phyloP scores from a whole-genome alignment of 2,888 invertebrate species.

The Tipula unca region DNA sequence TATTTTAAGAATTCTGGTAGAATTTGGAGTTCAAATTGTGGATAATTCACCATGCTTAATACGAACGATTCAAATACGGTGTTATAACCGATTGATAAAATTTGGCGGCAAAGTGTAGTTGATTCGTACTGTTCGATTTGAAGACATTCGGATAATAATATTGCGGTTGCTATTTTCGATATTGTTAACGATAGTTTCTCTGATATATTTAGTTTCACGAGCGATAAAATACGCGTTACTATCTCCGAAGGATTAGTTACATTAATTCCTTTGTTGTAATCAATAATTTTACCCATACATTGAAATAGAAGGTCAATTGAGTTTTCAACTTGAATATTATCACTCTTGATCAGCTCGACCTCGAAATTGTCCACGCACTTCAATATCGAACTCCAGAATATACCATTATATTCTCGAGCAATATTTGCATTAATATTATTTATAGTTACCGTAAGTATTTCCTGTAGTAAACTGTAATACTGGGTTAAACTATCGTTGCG shows the following conservation, averaged over 20 bases:
- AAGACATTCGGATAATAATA: slow-evolving; percentile 53
- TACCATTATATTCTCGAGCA: slow-evolving; percentile 51
- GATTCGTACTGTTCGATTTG: slow-evolving; percentile 65
- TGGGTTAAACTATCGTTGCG: slow-evolving; percentile 29
- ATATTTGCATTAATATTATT: slow-evolving; percentile 53
- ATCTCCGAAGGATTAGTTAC: slow-evolving; percentile 52
- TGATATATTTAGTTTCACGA: slow-evolving; percentile 27
- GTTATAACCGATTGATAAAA: neutral
- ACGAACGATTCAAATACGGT: slow-evolving; percentile 55
- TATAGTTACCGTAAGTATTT: slow-evolving; percentile 51
- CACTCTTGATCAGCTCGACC: slow-evolving; percentile 18
- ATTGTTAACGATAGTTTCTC: slow-evolving; percentile 27
- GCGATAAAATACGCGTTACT: slow-evolving; percentile 45
- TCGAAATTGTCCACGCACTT: slow-evolving; percentile 33
- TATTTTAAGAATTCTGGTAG: slow-evolving; percentile 57
- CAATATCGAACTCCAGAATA: slow-evolving; percentile 56
- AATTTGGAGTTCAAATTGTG: slow-evolving; percentile 64
- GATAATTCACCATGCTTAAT: slow-evolving; percentile 54
- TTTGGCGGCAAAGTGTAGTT: slow-evolving; percentile 50
- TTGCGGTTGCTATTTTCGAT: slow-evolving; percentile 48
- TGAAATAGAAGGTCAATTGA: slow-evolving; percentile 45
- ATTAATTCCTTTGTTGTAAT: slow-evolving; percentile 55
- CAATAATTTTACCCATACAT: slow-evolving; percentile 52
- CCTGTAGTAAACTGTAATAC: slow-evolving; percentile 47
- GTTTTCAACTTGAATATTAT: slow-evolving; percentile 19